phyloP scores from a whole-genome alignment of 1,140 invertebrate genomes.

The Lepidostoma basale region DNA sequence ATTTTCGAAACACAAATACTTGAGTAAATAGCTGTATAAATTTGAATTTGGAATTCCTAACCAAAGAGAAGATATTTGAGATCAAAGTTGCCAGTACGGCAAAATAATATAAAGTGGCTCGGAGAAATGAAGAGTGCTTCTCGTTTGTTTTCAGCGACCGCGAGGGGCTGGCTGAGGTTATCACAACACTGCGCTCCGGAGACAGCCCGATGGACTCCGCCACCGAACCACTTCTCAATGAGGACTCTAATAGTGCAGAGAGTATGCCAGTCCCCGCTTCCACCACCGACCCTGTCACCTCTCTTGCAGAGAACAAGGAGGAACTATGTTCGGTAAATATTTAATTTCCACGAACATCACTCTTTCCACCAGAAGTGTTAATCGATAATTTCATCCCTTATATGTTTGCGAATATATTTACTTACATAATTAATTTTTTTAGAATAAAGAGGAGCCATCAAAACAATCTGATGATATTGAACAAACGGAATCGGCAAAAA shows the following conservation, averaged over 20 bases:
- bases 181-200: conserved; percentile 72
- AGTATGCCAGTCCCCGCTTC: background rate
- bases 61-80: no score
- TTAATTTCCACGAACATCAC: no score
- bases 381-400: no score
- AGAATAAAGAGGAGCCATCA: background rate
- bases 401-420: no score
- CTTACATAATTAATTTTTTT: background rate
- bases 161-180: conserved; percentile 76
- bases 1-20: no score
- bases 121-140: no score
- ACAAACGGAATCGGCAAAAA: background rate
- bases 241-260: conserved; percentile 69
- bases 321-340: background rate
- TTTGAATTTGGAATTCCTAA: no score
- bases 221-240: conserved; percentile 64
- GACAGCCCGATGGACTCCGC: conserved; percentile 65
- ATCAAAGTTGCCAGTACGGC: no score
- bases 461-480: background rate
- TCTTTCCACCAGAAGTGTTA: no score
- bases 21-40: no score
- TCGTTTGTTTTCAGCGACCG: conserved; percentile 70
- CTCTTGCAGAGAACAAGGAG: conserved; percentile 1
- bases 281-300: no score
- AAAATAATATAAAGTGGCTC: no score